phyloP scores from a whole-genome alignment of 2,113 vertebrate species.

The Percina caprodes region DNA sequence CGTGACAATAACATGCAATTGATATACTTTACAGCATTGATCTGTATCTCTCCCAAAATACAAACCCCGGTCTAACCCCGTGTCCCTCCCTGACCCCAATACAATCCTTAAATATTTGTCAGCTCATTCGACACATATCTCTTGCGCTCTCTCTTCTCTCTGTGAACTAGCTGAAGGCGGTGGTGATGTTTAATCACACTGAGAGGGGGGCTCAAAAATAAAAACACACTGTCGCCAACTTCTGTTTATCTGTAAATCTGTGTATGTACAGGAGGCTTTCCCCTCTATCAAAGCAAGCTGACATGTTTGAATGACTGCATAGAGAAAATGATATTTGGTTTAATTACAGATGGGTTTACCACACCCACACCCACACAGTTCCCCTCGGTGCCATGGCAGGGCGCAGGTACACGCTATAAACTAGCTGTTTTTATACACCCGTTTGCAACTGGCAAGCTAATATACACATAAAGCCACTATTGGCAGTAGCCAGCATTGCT shows the following conservation, averaged over 20 bases:
- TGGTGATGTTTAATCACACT: conserved; percentile 45
- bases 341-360: conserved; percentile 81
- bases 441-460: conserved; percentile 53
- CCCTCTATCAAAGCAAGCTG: conserved; percentile 60
- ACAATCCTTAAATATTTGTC: conserved; percentile 85
- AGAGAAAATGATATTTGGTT: conserved; percentile 87
- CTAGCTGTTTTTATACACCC: conserved; percentile 23
- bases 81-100: conserved; percentile 53
- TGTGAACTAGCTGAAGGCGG: conserved; percentile 58
- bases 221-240: conserved; percentile 44
- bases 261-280: conserved; percentile 65
- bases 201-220: conserved; percentile 10
- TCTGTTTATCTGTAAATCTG: conserved; percentile 49
- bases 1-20: conserved; percentile 84
- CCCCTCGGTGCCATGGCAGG: conserved; percentile 41
- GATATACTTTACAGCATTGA: conserved; percentile 84
- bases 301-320: conserved; percentile 84
- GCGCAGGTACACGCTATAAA: conserved; percentile 38
- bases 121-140: conserved; percentile 80
- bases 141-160: conserved; percentile 51
- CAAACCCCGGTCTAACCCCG: conserved; percentile 46
- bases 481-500: conserved; percentile 53
- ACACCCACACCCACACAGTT: conserved; percentile 26
- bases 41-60: conserved; percentile 70
- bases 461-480: conserved; percentile 70